phyloP scores from a whole-genome alignment of 2,797 vertebrate species.

The Hipposideros larvatus region DNA sequence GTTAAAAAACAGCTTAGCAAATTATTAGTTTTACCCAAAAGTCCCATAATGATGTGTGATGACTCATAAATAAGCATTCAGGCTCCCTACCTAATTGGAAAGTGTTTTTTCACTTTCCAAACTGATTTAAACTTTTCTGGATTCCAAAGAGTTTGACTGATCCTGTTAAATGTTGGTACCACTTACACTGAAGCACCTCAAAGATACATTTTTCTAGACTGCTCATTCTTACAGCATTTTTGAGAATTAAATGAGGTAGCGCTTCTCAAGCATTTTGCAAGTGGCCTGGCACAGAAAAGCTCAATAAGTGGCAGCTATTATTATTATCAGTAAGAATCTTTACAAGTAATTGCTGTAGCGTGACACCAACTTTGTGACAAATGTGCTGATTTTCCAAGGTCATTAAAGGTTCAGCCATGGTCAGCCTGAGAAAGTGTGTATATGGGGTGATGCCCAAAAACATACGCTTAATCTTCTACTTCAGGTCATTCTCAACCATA shows the following conservation, averaged over 20 bases:
- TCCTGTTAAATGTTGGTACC: neutral
- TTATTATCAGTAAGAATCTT: neutral
- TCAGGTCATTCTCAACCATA: neutral
- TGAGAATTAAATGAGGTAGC: neutral
- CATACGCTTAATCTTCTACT: neutral
- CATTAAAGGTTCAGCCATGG: neutral
- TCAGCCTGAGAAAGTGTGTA: neutral
- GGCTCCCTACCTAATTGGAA: neutral
- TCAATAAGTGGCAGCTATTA: neutral
- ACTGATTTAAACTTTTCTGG: neutral
- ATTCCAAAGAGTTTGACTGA: neutral
- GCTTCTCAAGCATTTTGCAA: neutral
- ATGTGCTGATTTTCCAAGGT: neutral
- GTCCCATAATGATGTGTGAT: neutral
- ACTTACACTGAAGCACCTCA: neutral
- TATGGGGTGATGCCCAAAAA: neutral
- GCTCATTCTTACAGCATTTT: neutral
- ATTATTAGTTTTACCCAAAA: neutral
- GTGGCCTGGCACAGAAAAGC: no score
- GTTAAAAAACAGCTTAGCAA: constrained; percentile 5
- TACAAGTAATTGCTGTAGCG: accelerated
- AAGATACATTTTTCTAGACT: neutral
- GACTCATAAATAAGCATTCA: neutral
- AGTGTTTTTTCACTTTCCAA: neutral
- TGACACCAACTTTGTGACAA: neutral